A percentile compares a stretch with the other conserved stretches of the same genome.
These are phyloP conservation scores for Leucoma salicis DNA, from an alignment of 2,888 invertebrate genomes.

Conservation along the genomic window DNA sequence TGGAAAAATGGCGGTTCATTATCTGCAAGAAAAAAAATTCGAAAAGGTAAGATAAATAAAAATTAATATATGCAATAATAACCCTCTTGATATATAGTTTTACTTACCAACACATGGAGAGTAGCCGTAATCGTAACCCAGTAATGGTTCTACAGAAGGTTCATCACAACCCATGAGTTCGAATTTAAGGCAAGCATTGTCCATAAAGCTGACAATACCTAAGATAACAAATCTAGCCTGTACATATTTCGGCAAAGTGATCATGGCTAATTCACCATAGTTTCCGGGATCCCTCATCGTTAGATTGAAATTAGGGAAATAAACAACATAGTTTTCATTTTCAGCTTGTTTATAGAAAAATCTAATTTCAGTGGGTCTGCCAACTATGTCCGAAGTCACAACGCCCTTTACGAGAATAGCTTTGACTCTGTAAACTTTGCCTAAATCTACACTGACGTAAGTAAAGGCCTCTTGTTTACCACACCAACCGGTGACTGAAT, in stretches of 20 bases:
- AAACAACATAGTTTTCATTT: constrained; percentile 96
- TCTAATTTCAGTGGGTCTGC: constrained; percentile 96
- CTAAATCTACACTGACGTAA: constrained; percentile 96
- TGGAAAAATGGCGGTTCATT: constrained; percentile 98
- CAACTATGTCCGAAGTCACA: constrained; percentile 96
- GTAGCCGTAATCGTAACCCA: constrained; percentile 96
- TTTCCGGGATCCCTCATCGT: constrained; percentile 97
- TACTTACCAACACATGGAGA: constrained; percentile 93
- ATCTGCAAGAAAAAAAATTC: constrained; percentile 78
- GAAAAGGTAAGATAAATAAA: background rate
- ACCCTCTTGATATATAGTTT: too few relatives aligned
- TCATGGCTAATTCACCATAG: constrained; percentile 98
- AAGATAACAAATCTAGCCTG: constrained; percentile 96
- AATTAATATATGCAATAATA: too few relatives aligned
- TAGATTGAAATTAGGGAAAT: constrained; percentile 97
- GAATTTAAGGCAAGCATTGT: constrained; percentile 97
- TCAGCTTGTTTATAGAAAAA: constrained; percentile 98
- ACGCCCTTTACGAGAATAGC: constrained; percentile 97
- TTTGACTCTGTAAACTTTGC: constrained; percentile 95
- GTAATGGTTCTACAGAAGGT: constrained; percentile 89
- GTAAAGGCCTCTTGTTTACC: constrained; percentile 98
- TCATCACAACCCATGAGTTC: constrained; percentile 98
- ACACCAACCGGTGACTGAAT: constrained; percentile 97
- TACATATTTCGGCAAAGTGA: constrained; percentile 95
- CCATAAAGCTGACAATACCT: constrained; percentile 98